These are phyloP conservation scores for Corvus moneduloides DNA, from an alignment of 2,113 vertebrate genomes.

Conservation along the genomic window DNA sequence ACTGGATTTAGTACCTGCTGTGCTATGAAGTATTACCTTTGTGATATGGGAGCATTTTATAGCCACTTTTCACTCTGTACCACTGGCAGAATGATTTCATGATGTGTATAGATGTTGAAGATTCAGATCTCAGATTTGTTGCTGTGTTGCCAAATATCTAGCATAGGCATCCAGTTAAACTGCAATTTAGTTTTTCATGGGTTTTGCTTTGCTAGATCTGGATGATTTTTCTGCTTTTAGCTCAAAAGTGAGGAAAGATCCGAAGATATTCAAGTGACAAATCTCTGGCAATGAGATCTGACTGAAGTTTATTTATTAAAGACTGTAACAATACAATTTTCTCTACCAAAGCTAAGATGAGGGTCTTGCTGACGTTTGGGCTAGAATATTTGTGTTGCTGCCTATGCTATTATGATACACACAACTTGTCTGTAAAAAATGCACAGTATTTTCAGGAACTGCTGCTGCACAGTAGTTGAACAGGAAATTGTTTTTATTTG, in stretches of 20 bases:
- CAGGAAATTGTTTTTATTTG: not conserved
- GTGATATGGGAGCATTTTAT: conserved; percentile 25
- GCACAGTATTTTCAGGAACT: not conserved
- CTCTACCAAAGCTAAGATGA: not conserved
- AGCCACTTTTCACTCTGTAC: not conserved
- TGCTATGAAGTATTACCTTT: conserved; percentile 40
- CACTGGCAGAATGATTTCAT: conserved; percentile 9
- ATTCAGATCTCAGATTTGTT: not conserved
- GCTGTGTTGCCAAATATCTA: not conserved
- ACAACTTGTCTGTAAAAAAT: not conserved
- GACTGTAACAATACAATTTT: not conserved
- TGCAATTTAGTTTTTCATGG: conserved; percentile 4
- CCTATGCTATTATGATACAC: not conserved
- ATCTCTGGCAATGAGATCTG: not conserved
- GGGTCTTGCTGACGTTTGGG: not conserved
- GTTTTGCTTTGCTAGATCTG: not conserved
- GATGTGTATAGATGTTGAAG: not conserved
- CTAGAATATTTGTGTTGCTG: not conserved
- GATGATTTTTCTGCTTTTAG: not conserved
- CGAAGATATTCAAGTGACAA: not conserved
- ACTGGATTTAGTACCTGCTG: conserved; percentile 35
- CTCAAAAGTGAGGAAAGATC: conserved; percentile 7
- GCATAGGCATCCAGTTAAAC: conserved; percentile 14
- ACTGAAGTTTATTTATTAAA: not conserved
- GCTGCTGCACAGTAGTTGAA: not conserved